phyloP scores from a whole-genome alignment of 2,888 invertebrate species.

The Fissipunctia ypsillon region DNA sequence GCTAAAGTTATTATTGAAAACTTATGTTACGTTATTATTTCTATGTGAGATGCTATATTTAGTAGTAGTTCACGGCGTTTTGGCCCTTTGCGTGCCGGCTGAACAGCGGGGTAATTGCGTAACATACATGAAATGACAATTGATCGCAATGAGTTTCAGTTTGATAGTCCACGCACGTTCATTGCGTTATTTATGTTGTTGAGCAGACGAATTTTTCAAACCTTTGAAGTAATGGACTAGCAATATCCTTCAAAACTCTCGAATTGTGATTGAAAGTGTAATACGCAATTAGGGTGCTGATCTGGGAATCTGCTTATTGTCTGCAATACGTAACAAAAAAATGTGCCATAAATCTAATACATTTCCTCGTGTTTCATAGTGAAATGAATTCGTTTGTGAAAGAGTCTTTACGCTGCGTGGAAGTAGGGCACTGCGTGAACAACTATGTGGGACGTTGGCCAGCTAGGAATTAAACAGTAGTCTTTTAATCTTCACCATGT shows the following conservation, averaged over 20 bases:
- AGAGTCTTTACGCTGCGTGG: slow-evolving; percentile 43
- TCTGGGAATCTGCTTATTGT: too few species aligned
- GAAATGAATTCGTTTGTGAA: slow-evolving; percentile 47
- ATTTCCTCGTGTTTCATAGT: slow-evolving; percentile 43
- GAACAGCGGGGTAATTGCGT: too few species aligned
- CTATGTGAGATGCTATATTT: slow-evolving; percentile 30
- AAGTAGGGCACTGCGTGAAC: slow-evolving; percentile 62
- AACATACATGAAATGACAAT: too few species aligned
- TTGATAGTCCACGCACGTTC: too few species aligned
- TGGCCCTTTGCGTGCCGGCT: slow-evolving; percentile 3
- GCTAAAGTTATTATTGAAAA: slow-evolving; percentile 47
- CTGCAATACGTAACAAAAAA: too few species aligned
- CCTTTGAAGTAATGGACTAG: too few species aligned
- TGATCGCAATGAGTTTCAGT: too few species aligned
- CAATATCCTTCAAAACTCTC: too few species aligned
- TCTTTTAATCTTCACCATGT: slow-evolving; percentile 61
- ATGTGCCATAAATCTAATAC: neutral
- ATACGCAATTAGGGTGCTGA: too few species aligned
- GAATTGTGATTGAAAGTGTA: too few species aligned
- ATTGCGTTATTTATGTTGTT: too few species aligned
- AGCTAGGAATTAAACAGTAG: slow-evolving; percentile 58
- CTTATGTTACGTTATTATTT: slow-evolving; percentile 42
- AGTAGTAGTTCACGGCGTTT: slow-evolving; percentile 28
- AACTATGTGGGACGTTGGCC: slow-evolving; percentile 60
- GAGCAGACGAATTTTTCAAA: too few species aligned